Percentiles rank a stretch among this genome's conserved stretches.
Conservation (phyloP, 2,113 vertebrate species). For the Podarcis muralis region DNA sequence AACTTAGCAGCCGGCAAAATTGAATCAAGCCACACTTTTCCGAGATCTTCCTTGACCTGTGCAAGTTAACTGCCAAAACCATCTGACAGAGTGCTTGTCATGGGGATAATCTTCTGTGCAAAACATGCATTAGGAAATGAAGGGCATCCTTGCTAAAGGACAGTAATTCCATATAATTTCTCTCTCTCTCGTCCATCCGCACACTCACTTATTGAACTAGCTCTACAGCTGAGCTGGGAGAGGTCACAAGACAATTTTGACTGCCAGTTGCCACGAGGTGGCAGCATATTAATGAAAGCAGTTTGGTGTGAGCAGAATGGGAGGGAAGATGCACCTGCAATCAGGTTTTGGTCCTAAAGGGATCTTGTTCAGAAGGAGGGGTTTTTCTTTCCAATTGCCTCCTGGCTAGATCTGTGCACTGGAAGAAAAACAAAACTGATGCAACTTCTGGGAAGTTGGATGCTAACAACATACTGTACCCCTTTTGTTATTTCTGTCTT, state of each 20-base stretch:
- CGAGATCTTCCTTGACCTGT: neutral
- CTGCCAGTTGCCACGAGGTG: constrained; percentile 59
- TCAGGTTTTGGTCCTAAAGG: neutral
- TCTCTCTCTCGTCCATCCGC: neutral
- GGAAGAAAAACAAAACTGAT: neutral
- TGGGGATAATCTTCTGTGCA: neutral
- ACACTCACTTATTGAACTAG: neutral
- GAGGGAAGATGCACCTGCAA: fast-evolving
- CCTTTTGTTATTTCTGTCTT: no score
- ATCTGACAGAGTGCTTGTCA: neutral
- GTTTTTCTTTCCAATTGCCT: neutral
- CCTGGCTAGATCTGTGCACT: neutral
- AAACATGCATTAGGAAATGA: no score
- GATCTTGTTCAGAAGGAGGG: fast-evolving
- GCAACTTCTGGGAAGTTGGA: neutral
- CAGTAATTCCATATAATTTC: neutral
- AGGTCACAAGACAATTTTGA: constrained; percentile 33
- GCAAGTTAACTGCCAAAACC: neutral
- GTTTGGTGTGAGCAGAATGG: neutral
- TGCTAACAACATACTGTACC: no score
- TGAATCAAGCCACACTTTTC: neutral
- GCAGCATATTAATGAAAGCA: constrained; percentile 64
- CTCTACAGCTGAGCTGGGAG: neutral
- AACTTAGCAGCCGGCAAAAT: neutral
- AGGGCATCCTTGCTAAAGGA: neutral